These are phyloP conservation scores for Trilocha varians DNA, from an alignment of 2,888 invertebrate genomes.

Conservation along the genomic window DNA sequence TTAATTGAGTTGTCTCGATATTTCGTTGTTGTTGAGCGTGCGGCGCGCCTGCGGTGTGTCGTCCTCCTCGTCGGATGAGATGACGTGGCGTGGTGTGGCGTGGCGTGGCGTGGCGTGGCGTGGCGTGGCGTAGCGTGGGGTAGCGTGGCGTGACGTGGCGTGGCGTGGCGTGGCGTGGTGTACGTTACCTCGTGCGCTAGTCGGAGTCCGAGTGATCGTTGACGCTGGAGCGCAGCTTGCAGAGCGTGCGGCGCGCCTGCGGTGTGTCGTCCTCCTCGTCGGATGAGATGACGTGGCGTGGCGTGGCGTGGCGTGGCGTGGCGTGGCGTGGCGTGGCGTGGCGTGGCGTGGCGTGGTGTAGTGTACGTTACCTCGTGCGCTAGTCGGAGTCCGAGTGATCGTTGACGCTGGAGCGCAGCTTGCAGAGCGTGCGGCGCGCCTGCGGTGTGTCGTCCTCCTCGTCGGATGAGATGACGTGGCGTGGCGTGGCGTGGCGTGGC, in stretches of 20 bases:
- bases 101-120: no score
- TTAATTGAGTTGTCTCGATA: no score
- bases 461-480: constrained; percentile 68
- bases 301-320: no score
- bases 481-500: constrained; percentile 66
- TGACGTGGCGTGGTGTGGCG: constrained; percentile 69
- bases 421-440: constrained; percentile 59
- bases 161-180: constrained; percentile 69
- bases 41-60: no score
- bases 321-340: not conserved
- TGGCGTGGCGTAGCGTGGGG: not conserved
- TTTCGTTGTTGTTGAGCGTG: no score
- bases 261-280: no score
- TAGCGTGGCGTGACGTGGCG: constrained; percentile 67
- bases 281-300: no score
- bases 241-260: no score
- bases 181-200: constrained; percentile 42
- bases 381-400: constrained; percentile 55
- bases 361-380: constrained; percentile 16
- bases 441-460: constrained; percentile 69
- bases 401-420: constrained; percentile 58
- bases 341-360: constrained; percentile 1
- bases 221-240: no score
- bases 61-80: no score
- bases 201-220: constrained; percentile 56